Percentiles rank a stretch among this genome's conserved stretches.
These are phyloP conservation scores for Hirundichthys speculiger DNA, from an alignment of 2,113 vertebrate genomes.

Conservation along the genomic window DNA sequence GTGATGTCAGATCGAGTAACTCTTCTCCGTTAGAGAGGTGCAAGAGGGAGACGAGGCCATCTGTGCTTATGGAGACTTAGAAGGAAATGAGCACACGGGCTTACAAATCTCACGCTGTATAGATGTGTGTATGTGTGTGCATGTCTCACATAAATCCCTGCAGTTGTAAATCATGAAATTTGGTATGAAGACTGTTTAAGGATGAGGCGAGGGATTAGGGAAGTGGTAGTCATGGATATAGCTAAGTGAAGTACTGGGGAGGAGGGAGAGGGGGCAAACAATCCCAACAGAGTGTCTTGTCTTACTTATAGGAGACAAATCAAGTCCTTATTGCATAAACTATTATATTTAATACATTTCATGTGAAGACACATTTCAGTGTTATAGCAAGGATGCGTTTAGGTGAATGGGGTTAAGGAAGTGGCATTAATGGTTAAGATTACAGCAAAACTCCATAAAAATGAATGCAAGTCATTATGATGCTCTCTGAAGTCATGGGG, in stretches of 20 bases:
- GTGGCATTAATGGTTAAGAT: background rate
- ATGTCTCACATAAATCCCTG: background rate
- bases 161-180: background rate
- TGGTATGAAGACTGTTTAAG: background rate
- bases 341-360: background rate
- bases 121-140: slow-evolving; percentile 9
- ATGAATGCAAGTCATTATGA: background rate
- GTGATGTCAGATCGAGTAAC: slow-evolving; percentile 55
- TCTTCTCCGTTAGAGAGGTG: slow-evolving; percentile 24
- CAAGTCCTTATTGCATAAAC: background rate
- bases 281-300: background rate
- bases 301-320: background rate
- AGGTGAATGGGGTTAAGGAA: background rate
- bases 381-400: background rate
- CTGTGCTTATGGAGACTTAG: slow-evolving; percentile 42
- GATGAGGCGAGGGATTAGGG: no score
- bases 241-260: no score
- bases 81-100: slow-evolving; percentile 28
- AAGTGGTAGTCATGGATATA: no score
- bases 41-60: slow-evolving; percentile 41
- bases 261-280: no score
- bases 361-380: background rate
- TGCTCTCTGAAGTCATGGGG: background rate
- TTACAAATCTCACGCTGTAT: slow-evolving; percentile 26
- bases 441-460: background rate